phyloP scores from a whole-genome alignment of 1,140 invertebrate species.

The Bactericera cockerelli region DNA sequence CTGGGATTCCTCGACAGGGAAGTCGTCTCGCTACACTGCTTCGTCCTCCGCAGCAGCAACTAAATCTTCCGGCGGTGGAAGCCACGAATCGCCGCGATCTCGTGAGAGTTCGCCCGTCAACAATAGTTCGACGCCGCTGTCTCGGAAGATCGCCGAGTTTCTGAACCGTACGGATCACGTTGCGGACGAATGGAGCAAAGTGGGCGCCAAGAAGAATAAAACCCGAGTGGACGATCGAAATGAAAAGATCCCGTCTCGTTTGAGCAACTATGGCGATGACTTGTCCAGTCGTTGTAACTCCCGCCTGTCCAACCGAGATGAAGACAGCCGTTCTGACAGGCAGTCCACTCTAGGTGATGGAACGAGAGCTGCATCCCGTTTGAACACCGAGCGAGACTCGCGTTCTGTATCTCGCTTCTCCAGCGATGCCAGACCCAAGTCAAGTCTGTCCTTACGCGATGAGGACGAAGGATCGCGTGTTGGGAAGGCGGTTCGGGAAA shows the following conservation, averaged over 20 bases:
- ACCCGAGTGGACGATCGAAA: conserved; percentile 28
- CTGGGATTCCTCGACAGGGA: no score
- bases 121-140: conserved; percentile 35
- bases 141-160: conserved; percentile 59
- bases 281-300: background rate
- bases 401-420: no score
- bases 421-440: no score
- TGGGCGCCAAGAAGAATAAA: conserved; percentile 37
- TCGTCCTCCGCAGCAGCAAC: no score
- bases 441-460: no score
- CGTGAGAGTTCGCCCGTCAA: background rate
- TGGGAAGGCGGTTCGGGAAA: no score
- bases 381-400: no score
- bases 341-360: no score
- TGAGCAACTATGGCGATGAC: background rate
- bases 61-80: conserved; percentile 21
- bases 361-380: no score
- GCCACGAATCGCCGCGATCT: conserved; percentile 28
- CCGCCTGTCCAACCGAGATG: conserved; percentile 19
- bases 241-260: conserved; percentile 20
- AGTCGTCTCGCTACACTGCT: no score
- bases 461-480: no score
- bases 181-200: conserved; percentile 61
- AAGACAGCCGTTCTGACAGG: no score
- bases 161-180: conserved; percentile 66